phyloP scores from a whole-genome alignment of 2,888 invertebrate species.

The Campopleginae sp. region DNA sequence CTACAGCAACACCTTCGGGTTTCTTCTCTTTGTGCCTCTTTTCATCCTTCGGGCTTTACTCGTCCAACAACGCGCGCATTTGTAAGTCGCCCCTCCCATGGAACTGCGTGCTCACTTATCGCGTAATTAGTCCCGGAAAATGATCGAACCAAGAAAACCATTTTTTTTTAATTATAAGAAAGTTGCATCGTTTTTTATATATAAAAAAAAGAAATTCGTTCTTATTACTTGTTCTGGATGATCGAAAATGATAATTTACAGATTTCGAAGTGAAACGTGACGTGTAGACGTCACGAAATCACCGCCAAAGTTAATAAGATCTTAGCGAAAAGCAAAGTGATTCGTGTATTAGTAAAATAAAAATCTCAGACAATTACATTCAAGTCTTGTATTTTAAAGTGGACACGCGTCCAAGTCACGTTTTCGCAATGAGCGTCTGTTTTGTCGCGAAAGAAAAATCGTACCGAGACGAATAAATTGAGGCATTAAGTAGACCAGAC shows the following conservation, averaged over 20 bases:
- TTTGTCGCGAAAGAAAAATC: constrained; percentile 8
- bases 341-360: background rate
- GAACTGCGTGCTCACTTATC: constrained; percentile 32
- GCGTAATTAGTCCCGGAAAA: constrained; percentile 34
- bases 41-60: constrained; percentile 61
- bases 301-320: background rate
- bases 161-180: background rate
- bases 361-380: constrained; percentile 69
- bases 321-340: background rate
- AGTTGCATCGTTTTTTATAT: background rate
- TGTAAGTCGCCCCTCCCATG: background rate
- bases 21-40: constrained; percentile 6
- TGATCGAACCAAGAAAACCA: background rate
- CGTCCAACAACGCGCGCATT: constrained; percentile 34
- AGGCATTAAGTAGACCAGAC: constrained; percentile 28
- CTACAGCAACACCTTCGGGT: constrained; percentile 23
- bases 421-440: constrained; percentile 67
- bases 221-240: background rate
- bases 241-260: background rate
- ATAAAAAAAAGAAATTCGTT: background rate
- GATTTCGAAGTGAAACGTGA: background rate
- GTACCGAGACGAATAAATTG: constrained; percentile 23
- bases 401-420: constrained; percentile 79
- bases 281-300: background rate
- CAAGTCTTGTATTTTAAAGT: constrained; percentile 77